phyloP scores from a whole-genome alignment of 2,797 vertebrate species.

The Chiroxiphia lanceolata region DNA sequence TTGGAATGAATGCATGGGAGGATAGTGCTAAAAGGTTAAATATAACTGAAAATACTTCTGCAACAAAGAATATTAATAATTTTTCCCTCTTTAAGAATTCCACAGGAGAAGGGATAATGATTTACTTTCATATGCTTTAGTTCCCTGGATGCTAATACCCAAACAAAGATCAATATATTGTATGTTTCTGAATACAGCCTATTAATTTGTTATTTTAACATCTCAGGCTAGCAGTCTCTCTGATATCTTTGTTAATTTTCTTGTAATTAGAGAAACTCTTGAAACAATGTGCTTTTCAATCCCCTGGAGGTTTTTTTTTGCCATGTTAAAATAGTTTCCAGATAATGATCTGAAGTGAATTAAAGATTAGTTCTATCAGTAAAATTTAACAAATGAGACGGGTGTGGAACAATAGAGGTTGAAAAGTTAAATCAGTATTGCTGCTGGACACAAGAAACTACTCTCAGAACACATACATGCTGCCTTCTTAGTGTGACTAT shows the following conservation, averaged over 20 bases:
- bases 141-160: not conserved
- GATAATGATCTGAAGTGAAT: slow-evolving; percentile 1
- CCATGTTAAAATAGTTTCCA: not conserved
- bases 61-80: not conserved
- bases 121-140: not conserved
- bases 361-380: not conserved
- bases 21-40: not conserved
- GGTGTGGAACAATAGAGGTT: not conserved
- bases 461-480: not conserved
- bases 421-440: not conserved
- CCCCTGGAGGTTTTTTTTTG: not conserved
- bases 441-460: not conserved
- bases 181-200: not conserved
- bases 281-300: not conserved
- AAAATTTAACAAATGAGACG: not conserved
- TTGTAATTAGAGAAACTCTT: not conserved
- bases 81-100: not conserved
- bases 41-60: not conserved
- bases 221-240: not conserved
- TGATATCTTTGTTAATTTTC: not conserved
- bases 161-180: not conserved
- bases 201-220: not conserved
- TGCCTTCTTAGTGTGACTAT: not conserved
- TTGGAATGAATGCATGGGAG: not conserved
- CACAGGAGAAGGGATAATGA: not conserved